Conservation (phyloP, 2,113 vertebrate genomes). For the Agelaius tricolor region DNA sequence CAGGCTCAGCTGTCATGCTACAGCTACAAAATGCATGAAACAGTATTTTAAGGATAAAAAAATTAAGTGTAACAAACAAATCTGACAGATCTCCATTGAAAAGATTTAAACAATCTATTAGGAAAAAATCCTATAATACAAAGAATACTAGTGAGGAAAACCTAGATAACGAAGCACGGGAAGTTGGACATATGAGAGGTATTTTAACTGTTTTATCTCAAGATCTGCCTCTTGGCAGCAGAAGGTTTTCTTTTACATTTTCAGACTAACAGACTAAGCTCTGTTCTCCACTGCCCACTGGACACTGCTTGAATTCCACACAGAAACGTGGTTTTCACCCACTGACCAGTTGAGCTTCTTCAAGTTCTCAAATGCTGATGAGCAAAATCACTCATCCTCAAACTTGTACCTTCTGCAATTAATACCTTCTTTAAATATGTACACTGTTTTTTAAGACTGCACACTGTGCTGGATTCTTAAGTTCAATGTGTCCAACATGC, state of each 20-base stretch:
- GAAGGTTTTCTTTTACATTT: background rate
- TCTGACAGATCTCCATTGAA: background rate
- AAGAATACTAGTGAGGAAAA: background rate
- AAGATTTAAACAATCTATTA: background rate
- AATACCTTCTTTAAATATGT: background rate
- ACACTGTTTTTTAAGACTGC: background rate
- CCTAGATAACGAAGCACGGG: background rate
- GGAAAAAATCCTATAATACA: background rate
- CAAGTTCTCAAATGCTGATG: background rate
- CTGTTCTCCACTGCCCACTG: background rate
- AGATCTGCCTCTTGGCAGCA: background rate
- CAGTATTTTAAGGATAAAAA: background rate
- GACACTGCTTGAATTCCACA: background rate
- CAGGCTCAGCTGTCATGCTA: background rate
- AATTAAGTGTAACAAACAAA: background rate
- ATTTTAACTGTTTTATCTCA: background rate
- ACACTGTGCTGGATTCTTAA: background rate
- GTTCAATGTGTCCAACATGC: background rate
- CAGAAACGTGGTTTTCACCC: background rate
- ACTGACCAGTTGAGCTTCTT: background rate
- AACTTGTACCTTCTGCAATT: background rate
- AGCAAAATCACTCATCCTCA: background rate
- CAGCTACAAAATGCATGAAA: background rate
- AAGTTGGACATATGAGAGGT: background rate
- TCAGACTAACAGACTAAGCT: background rate